These are phyloP conservation scores for Hylaeus volcanicus DNA, from an alignment of 1,140 invertebrate species.

Conservation along the genomic window DNA sequence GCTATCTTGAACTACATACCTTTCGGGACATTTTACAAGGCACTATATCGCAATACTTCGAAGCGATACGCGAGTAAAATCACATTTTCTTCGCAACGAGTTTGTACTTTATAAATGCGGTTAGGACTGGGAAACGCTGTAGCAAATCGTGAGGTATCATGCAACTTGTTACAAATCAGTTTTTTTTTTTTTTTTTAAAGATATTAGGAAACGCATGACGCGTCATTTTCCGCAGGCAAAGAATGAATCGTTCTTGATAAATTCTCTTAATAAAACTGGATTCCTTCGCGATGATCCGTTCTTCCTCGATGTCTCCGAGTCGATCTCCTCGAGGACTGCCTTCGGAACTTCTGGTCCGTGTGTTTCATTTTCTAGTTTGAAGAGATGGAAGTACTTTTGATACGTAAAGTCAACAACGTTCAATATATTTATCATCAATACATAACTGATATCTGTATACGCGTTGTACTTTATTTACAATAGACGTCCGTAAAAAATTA, in stretches of 20 bases:
- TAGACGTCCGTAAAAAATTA: not conserved
- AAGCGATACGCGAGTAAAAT: too few species aligned
- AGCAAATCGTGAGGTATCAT: too few species aligned
- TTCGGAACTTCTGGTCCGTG: not conserved
- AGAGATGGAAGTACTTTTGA: not conserved
- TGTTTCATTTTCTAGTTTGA: not conserved
- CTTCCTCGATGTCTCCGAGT: not conserved
- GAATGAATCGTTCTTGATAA: not conserved
- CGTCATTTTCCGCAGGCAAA: not conserved
- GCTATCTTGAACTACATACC: too few species aligned
- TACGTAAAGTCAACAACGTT: not conserved
- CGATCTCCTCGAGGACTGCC: not conserved
- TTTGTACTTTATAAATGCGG: too few species aligned
- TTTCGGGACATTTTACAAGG: too few species aligned
- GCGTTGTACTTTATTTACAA: slow-evolving; percentile 3
- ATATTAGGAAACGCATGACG: not conserved
- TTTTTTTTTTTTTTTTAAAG: too few species aligned
- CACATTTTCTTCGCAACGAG: too few species aligned
- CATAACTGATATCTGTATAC: not conserved
- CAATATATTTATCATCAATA: not conserved
- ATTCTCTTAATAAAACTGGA: too few species aligned
- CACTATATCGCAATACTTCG: too few species aligned
- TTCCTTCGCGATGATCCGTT: too few species aligned
- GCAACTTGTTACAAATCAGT: too few species aligned
- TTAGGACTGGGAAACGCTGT: too few species aligned